Evolutionary conservation across 2,888 invertebrate genomes (phyloP), one percentile per base, ranked within the genome.

Genomic region (Rhaphigaster nebulosa): DNA sequence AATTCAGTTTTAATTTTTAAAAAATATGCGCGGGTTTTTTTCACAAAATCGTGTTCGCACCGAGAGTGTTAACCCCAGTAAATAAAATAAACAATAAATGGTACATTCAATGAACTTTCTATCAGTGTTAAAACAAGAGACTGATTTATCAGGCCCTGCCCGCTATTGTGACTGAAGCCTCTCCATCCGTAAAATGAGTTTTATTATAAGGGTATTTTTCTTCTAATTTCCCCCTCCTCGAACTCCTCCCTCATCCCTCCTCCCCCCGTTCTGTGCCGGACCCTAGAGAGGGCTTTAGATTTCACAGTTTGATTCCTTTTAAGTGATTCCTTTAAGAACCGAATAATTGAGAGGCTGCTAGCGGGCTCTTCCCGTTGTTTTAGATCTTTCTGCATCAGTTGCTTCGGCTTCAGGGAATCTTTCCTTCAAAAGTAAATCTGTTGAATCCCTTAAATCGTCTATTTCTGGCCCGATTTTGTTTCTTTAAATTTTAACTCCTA

Each of bases 251-350:
- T 5, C 13, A 12, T 10, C n/a, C n/a, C 60, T 18, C 60, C 34
- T n/a, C n/a, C n/a, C 15, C 10, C 34, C 13, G 70, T 18, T 29
- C 65, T 65, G n/a, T 12, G 18, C 70, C 15, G 29, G 13, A 70
- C 70, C 70, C 70, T 70, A 18, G 70, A 70, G 70, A 6, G 70
- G 70, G 70, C 70, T 70, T 70, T 70, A 70, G 70, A 70, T 70
- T 70, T 70, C 34, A 70, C 70, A 70, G 70, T 70, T 70, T 70
- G 70, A 70, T 70, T 70, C 70, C 70, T 70, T 70, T 70, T 34
- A 70, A 70, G 70, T 70, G 70, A 70, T 70, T 70, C 70, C 70
- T 70, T 34, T 70, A 70, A 70, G 70, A 70, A 70, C 34, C 34
- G 70, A 70, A 70, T 70, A 70, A 70, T 70, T 70, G 70, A 70